phyloP scores from a whole-genome alignment of 2,113 vertebrate genomes.

The Engystomops pustulosus region DNA sequence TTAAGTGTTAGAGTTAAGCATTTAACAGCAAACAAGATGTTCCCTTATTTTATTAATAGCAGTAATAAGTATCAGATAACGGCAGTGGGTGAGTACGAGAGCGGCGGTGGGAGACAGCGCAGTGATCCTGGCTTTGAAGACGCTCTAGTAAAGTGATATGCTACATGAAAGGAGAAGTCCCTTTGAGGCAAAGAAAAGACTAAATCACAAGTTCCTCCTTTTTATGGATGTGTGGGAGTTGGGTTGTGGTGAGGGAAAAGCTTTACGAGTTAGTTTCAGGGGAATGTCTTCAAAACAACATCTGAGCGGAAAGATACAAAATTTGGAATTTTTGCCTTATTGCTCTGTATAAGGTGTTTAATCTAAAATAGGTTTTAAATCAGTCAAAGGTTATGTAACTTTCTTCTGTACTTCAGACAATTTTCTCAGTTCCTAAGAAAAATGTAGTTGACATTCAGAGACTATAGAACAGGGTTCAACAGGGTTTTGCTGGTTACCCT shows the following conservation, averaged over 20 bases:
- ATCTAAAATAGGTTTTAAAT: no score
- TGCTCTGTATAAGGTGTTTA: not conserved
- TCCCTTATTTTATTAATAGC: constrained; percentile 21
- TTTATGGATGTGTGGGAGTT: not conserved
- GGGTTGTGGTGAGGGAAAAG: not conserved
- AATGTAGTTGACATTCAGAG: no score
- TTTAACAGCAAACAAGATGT: not conserved
- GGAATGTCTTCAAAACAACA: not conserved
- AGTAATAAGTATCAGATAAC: constrained; percentile 10
- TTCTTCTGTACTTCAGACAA: no score
- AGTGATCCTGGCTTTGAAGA: constrained; percentile 15
- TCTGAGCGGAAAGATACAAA: no score
- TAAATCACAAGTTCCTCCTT: not conserved
- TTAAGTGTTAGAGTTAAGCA: not conserved
- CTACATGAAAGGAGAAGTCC: not conserved
- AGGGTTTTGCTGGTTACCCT: no score
- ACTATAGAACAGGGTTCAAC: no score
- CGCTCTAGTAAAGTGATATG: not conserved
- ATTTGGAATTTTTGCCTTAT: not conserved
- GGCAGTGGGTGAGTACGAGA: not conserved
- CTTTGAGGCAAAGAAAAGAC: not conserved
- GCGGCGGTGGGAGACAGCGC: no score
- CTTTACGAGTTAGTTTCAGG: not conserved
- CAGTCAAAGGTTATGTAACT: no score
- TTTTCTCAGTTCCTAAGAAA: no score